Evolutionary conservation across 2,888 invertebrate genomes (phyloP).

Genomic region (Odontocolon sp.): DNA sequence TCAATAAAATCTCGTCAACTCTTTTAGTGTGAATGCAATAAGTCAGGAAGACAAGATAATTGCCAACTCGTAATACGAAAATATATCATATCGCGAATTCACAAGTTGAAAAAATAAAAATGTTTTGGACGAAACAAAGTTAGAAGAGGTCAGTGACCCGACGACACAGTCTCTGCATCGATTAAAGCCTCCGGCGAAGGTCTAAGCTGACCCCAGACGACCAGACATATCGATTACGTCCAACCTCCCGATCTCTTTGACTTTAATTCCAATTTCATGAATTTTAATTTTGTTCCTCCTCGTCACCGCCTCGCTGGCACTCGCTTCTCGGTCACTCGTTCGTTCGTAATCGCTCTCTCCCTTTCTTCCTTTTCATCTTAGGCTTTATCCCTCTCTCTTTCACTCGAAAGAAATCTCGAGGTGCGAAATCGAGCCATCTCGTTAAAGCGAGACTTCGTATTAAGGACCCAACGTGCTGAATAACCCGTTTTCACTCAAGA

Average conservation of each 20-base stretch:
- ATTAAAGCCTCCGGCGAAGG: not conserved
- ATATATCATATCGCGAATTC: too few relatives aligned
- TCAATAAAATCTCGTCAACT: too few relatives aligned
- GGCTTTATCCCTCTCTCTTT: not conserved
- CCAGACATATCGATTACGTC: slow-evolving; percentile 37
- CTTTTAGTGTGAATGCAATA: too few relatives aligned
- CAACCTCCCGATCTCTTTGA: slow-evolving; percentile 15
- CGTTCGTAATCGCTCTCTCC: not conserved
- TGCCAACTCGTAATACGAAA: too few relatives aligned
- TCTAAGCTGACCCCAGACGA: slow-evolving; percentile 17
- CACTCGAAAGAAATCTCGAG: slow-evolving; percentile 15
- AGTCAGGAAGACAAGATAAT: not conserved
- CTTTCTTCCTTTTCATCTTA: not conserved
- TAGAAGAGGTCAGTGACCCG: slow-evolving; percentile 13
- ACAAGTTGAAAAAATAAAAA: not conserved
- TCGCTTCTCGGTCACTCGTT: not conserved
- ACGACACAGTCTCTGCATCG: slow-evolving; percentile 4
- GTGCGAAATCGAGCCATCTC: slow-evolving; percentile 45
- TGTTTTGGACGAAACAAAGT: not conserved
- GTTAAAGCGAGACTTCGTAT: slow-evolving; percentile 35
- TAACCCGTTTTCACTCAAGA: slow-evolving; percentile 40
- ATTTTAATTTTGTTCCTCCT: slow-evolving; percentile 30
- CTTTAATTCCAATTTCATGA: slow-evolving; percentile 40
- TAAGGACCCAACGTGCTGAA: slow-evolving; percentile 22
- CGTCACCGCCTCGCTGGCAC: not conserved